phyloP scores from a whole-genome alignment of 2,888 invertebrate genomes.

The Deilephila elpenor region DNA sequence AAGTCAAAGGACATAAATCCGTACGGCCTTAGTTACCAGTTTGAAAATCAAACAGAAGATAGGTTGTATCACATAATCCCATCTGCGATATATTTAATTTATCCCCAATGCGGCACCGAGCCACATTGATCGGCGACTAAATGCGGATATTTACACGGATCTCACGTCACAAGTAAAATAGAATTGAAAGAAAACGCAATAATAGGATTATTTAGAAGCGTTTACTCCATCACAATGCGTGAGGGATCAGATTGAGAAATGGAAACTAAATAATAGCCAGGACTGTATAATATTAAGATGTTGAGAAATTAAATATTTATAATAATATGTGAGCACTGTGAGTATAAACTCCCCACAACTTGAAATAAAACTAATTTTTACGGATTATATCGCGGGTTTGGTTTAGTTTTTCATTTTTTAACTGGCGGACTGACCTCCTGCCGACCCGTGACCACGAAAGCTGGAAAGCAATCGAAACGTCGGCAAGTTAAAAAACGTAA shows the following conservation, averaged over 20 bases:
- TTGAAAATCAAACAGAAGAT: neutral
- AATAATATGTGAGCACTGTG: no score
- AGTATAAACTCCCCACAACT: no score
- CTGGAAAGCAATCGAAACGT: no score
- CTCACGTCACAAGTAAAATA: constrained; percentile 16
- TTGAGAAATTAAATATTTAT: neutral
- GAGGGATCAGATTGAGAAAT: constrained; percentile 1
- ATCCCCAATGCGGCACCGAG: constrained; percentile 10
- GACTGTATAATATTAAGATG: neutral
- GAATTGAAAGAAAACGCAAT: constrained; percentile 23
- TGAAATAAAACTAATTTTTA: no score
- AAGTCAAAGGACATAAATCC: neutral
- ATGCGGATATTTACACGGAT: constrained; percentile 19
- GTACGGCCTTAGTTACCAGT: neutral
- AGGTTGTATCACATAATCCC: neutral
- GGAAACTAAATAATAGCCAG: neutral
- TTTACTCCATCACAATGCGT: neutral
- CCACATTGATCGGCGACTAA: constrained; percentile 16
- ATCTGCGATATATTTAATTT: constrained; percentile 15
- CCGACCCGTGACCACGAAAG: no score
- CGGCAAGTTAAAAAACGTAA: no score
- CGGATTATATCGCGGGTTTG: no score
- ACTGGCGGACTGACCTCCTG: no score
- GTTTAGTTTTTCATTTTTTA: no score
- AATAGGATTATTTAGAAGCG: constrained; percentile 16